These are phyloP conservation scores for Gasterosteus nipponicus DNA, from an alignment of 2,113 vertebrate species.

Conservation along the genomic window DNA sequence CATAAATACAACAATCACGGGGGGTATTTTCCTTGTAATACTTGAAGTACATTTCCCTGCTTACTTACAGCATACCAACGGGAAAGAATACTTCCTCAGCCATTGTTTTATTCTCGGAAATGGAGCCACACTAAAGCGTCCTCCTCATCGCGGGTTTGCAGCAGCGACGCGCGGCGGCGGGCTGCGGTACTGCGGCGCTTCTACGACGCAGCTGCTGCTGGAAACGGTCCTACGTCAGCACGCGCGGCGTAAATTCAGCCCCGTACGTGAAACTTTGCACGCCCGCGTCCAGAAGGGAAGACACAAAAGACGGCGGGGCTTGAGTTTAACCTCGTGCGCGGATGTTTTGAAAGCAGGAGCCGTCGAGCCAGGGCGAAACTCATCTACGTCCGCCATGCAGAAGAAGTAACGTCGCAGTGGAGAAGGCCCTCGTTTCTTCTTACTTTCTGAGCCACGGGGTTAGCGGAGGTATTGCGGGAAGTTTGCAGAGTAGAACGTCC, in stretches of 20 bases:
- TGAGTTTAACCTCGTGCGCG: neutral
- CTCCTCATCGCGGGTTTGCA: neutral
- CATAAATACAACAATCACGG: neutral
- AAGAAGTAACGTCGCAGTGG: slow-evolving; percentile 12
- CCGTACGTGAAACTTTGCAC: slow-evolving; percentile 52
- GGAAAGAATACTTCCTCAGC: neutral
- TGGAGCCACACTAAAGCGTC: neutral
- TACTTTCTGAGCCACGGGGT: slow-evolving; percentile 10
- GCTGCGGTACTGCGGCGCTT: neutral
- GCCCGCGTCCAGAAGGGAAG: neutral
- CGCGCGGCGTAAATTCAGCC: slow-evolving; percentile 28
- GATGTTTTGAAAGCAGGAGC: neutral
- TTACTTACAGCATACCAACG: neutral
- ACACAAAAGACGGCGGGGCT: neutral
- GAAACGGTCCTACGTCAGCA: slow-evolving; percentile 65
- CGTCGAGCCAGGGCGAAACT: slow-evolving; percentile 42
- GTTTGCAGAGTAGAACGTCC: neutral
- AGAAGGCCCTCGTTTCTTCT: neutral
- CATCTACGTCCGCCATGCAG: neutral
- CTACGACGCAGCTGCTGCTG: slow-evolving; percentile 64
- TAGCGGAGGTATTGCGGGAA: slow-evolving; percentile 15
- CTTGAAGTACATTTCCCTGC: neutral
- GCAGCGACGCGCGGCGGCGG: slow-evolving; percentile 15
- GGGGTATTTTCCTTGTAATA: neutral
- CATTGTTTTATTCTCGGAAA: neutral